Conservation (phyloP, 2,888 invertebrate genomes). For the Megalurothrips usitatus region DNA sequence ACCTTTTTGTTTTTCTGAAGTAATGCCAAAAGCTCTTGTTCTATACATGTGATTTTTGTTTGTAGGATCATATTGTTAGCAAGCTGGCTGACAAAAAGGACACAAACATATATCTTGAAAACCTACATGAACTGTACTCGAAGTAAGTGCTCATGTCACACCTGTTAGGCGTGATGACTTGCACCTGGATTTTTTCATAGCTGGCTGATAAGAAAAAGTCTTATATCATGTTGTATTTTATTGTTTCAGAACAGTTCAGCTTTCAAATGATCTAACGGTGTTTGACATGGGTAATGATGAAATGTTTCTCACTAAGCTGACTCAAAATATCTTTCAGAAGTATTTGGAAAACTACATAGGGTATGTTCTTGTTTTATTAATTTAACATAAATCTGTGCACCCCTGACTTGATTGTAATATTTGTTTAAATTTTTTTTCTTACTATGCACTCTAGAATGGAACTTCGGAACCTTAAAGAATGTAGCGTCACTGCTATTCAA, state of each 20-base stretch:
- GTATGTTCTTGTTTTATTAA: conserved; percentile 44
- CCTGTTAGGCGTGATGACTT: conserved; percentile 28
- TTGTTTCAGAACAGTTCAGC: conserved; percentile 62
- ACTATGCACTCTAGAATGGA: conserved; percentile 55
- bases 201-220: conserved; percentile 6
- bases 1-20: neutral
- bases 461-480: conserved; percentile 69
- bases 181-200: conserved; percentile 30
- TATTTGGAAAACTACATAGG: conserved; percentile 74
- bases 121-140: conserved; percentile 83
- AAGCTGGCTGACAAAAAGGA: conserved; percentile 76
- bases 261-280: conserved; percentile 65
- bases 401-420: neutral
- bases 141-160: conserved; percentile 54
- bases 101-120: conserved; percentile 81
- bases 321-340: conserved; percentile 73
- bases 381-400: conserved; percentile 26
- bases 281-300: conserved; percentile 78
- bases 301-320: conserved; percentile 69
- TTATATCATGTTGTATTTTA: conserved; percentile 27
- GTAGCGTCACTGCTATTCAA: conserved; percentile 68
- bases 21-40: neutral
- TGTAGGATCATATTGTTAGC: conserved; percentile 71
- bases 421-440: conserved; percentile 31
- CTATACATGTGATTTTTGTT: conserved; percentile 32